Conservation (phyloP, 2,797 vertebrate genomes). For the Xerus rutilus region DNA sequence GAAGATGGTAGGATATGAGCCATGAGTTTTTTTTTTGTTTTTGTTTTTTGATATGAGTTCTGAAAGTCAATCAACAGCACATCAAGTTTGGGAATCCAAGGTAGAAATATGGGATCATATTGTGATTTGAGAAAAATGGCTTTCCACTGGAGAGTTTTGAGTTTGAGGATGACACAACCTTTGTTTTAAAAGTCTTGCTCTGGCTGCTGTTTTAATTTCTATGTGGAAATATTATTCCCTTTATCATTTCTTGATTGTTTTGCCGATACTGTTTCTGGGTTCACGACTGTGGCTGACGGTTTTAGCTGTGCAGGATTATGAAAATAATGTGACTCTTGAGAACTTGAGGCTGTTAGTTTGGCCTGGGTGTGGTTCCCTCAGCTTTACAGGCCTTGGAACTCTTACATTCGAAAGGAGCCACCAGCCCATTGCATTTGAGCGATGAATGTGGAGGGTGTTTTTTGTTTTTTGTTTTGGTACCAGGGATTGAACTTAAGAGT, state of each 20-base stretch:
- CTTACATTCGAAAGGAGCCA: neutral
- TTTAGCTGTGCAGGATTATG: neutral
- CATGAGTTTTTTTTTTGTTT: too few species aligned
- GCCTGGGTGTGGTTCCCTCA: neutral
- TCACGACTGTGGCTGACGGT: neutral
- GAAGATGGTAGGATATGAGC: neutral
- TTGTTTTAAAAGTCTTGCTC: neutral
- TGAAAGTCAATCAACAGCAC: neutral
- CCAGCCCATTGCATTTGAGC: neutral
- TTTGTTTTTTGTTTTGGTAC: too few species aligned
- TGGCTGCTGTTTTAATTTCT: neutral
- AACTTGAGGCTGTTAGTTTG: neutral
- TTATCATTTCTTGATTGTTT: neutral
- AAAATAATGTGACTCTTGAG: conserved; percentile 18
- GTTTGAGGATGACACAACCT: neutral
- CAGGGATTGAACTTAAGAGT: too few species aligned
- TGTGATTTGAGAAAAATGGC: neutral
- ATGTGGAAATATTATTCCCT: neutral
- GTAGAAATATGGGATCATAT: neutral
- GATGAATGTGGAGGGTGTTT: neutral
- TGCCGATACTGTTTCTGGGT: neutral
- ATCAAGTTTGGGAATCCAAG: neutral
- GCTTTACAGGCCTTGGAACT: neutral
- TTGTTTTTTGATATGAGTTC: neutral
- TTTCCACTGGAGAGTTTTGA: neutral